Evolutionary conservation across 2,113 vertebrate species (phyloP).

Genomic region (Ondatra zibethicus): DNA sequence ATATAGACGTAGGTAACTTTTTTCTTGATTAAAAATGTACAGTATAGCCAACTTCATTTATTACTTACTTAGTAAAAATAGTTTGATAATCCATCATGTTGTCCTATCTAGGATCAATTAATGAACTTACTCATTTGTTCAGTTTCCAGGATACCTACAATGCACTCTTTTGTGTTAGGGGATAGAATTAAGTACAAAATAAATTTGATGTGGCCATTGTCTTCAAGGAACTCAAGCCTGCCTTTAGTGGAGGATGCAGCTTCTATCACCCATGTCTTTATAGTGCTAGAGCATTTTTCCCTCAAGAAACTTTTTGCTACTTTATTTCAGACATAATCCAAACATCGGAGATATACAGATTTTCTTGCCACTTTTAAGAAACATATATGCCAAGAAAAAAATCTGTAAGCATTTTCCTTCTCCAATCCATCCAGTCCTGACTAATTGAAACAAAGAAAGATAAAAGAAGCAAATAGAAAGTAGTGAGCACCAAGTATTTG

Average conservation of each 20-base stretch:
- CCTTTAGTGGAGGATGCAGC: neutral
- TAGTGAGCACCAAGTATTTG: neutral
- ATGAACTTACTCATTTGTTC: neutral
- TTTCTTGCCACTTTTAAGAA: neutral
- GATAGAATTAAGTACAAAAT: neutral
- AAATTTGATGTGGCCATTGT: neutral
- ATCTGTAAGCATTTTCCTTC: neutral
- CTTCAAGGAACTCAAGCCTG: neutral
- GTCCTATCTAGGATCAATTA: neutral
- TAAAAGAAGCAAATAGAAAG: slow-evolving; percentile 18
- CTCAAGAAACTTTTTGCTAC: neutral
- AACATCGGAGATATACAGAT: neutral
- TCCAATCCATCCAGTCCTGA: neutral
- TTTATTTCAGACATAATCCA: neutral
- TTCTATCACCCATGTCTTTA: neutral
- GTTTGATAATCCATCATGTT: neutral
- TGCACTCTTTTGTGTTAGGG: neutral
- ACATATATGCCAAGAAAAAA: neutral
- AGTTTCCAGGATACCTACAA: neutral
- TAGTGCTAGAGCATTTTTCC: neutral
- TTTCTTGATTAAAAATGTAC: neutral
- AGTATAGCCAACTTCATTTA: neutral
- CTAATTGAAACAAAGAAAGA: neutral
- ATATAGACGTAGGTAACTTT: neutral
- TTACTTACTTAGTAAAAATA: slow-evolving; percentile 10